Evolutionary conservation across 2,888 invertebrate genomes (phyloP).

Genomic region (Scaptodrosophila latifasciaeformis): DNA sequence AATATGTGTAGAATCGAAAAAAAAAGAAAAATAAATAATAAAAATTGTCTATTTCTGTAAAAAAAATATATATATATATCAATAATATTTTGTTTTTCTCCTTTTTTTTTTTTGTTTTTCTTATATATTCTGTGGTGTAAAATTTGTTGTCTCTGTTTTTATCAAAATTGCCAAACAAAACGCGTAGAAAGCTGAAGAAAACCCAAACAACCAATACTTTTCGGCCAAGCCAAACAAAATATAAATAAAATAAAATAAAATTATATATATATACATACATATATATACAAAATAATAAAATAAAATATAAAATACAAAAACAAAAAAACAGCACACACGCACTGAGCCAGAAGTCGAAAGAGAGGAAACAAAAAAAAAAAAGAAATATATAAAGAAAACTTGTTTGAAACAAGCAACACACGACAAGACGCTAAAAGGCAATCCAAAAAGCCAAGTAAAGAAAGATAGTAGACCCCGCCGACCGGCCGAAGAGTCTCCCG

Average conservation of each 20-base stretch:
- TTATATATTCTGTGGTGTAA: slow-evolving; percentile 37
- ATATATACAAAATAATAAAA: neutral
- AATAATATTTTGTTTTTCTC: too few relatives aligned
- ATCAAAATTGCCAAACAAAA: slow-evolving; percentile 19
- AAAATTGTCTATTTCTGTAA: neutral
- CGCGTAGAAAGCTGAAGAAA: slow-evolving; percentile 7
- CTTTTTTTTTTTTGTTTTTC: neutral
- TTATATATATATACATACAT: too few relatives aligned
- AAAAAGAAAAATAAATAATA: neutral
- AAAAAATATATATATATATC: slow-evolving; percentile 4
- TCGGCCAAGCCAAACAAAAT: slow-evolving; percentile 11
- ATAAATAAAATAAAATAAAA: slow-evolving; percentile 9
- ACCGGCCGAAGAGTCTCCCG: too few relatives aligned
- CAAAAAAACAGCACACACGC: slow-evolving; percentile 15
- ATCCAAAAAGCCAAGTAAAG: slow-evolving; percentile 34
- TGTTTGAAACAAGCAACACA: slow-evolving; percentile 55
- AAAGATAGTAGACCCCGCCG: too few relatives aligned
- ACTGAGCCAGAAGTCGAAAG: slow-evolving; percentile 27
- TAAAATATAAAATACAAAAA: slow-evolving; percentile 22
- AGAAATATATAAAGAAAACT: slow-evolving; percentile 61
- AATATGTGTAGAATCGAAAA: too few relatives aligned
- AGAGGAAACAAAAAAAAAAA: slow-evolving; percentile 38
- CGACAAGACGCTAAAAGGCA: slow-evolving; percentile 48
- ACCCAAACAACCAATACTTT: neutral
- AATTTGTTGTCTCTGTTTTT: slow-evolving; percentile 25